These are phyloP conservation scores for Phalanger gymnotis DNA, from an alignment of 2,797 vertebrate species.

Conservation along the genomic window DNA sequence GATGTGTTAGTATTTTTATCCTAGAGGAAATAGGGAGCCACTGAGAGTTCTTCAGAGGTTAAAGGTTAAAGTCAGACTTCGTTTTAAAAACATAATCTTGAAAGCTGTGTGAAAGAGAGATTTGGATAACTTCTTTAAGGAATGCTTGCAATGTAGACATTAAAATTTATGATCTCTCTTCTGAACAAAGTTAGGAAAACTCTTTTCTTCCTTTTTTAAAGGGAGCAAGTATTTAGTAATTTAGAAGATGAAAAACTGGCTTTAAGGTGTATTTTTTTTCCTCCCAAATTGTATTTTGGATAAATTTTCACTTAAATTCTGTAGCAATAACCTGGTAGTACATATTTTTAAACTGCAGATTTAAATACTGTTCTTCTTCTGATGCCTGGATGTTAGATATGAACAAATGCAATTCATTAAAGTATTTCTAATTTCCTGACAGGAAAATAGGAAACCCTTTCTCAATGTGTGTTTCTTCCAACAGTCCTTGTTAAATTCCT, in stretches of 20 bases:
- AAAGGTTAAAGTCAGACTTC: neutral
- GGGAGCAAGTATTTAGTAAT: conserved; percentile 22
- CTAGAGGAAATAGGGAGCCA: neutral
- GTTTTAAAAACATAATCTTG: neutral
- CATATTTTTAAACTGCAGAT: conserved; percentile 60
- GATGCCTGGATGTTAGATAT: conserved; percentile 72
- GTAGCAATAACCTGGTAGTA: conserved; percentile 33
- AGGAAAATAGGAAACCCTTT: conserved; percentile 73
- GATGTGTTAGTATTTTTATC: neutral
- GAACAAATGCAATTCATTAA: conserved; percentile 73
- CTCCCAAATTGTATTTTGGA: conserved; percentile 30
- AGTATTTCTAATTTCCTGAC: conserved; percentile 78
- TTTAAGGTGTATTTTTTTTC: conserved; percentile 15
- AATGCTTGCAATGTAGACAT: conserved; percentile 11
- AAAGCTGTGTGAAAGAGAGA: neutral
- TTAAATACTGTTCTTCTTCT: conserved; percentile 76
- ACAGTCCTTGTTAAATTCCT: conserved; percentile 51
- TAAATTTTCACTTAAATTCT: conserved; percentile 58
- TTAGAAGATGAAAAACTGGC: conserved; percentile 19
- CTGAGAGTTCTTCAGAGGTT: neutral
- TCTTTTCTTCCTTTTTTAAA: neutral
- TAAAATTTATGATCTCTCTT: conserved; percentile 25
- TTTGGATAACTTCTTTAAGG: conserved; percentile 9
- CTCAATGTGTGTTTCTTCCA: conserved; percentile 66
- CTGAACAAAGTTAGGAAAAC: neutral